phyloP scores from a whole-genome alignment of 2,113 vertebrate species.

The Rhinopomastus cyanomelas region DNA sequence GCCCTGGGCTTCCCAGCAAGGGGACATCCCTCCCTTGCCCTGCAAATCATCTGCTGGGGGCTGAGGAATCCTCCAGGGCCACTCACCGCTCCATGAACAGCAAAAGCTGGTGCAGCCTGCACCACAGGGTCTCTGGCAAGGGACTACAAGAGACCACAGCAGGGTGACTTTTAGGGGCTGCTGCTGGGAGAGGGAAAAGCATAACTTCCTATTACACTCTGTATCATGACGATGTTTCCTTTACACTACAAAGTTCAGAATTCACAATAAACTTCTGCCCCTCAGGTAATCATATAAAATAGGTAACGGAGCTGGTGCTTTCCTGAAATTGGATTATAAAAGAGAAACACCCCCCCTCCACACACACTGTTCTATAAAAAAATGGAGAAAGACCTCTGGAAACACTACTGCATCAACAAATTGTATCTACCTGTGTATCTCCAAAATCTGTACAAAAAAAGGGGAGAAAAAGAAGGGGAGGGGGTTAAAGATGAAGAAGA shows the following conservation, averaged over 20 bases:
- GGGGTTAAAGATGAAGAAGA: not conserved
- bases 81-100: not conserved
- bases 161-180: not conserved
- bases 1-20: not conserved
- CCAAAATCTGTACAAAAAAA: constrained; percentile 49
- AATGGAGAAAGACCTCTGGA: not conserved
- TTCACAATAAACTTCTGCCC: constrained; percentile 61
- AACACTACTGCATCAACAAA: constrained; percentile 27
- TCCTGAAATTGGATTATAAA: constrained; percentile 23
- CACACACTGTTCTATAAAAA: not conserved
- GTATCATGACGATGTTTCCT: constrained; percentile 44
- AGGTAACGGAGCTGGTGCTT: constrained; percentile 37
- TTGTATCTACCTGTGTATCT: not conserved
- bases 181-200: constrained; percentile 31
- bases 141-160: not conserved
- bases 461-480: not conserved
- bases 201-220: constrained; percentile 65
- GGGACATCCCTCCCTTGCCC: not conserved
- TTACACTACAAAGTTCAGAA: constrained; percentile 72
- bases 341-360: not conserved
- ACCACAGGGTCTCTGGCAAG: not conserved
- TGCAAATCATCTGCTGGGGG: not conserved
- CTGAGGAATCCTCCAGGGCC: not conserved
- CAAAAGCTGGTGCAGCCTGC: not conserved
- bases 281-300: constrained; percentile 44